Conservation (phyloP, 37 sponge, comb jelly and placozoan species). For the Cliona cf. orientalis region DNA sequence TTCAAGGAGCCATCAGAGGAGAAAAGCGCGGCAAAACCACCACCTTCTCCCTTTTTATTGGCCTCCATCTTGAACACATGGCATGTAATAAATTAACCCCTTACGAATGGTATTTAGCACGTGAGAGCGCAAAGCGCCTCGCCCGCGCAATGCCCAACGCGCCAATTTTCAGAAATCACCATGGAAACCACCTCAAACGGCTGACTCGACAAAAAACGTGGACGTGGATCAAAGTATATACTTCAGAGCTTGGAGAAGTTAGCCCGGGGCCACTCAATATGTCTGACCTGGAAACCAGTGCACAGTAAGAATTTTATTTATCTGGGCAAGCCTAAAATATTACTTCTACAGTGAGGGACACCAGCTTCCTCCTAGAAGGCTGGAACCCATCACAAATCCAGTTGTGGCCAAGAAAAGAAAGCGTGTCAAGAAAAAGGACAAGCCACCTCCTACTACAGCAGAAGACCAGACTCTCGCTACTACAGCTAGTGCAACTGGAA, state of each 20-base stretch:
- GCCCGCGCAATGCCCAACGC: too few species aligned
- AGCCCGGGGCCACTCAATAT: slow-evolving; percentile 29
- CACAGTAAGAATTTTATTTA: background rate
- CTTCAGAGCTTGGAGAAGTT: background rate
- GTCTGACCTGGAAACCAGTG: slow-evolving; percentile 23
- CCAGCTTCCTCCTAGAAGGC: background rate
- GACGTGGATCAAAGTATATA: background rate
- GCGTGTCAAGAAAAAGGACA: background rate
- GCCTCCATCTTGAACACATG: slow-evolving; percentile 22
- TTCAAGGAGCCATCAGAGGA: background rate
- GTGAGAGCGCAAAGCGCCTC: too few species aligned
- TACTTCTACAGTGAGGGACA: background rate
- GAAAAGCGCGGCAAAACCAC: background rate
- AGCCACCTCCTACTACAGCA: background rate
- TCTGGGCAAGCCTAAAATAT: too few species aligned
- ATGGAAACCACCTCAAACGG: background rate
- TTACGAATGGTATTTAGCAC: background rate
- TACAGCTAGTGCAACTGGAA: background rate
- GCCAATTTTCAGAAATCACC: background rate
- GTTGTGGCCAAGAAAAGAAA: slow-evolving; percentile 21
- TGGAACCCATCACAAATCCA: background rate
- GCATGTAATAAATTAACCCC: background rate
- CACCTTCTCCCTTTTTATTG: background rate
- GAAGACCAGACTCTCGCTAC: background rate
- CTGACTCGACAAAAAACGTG: background rate